Conservation (phyloP, 2,113 vertebrate species). For the Paratilapia polleni region DNA sequence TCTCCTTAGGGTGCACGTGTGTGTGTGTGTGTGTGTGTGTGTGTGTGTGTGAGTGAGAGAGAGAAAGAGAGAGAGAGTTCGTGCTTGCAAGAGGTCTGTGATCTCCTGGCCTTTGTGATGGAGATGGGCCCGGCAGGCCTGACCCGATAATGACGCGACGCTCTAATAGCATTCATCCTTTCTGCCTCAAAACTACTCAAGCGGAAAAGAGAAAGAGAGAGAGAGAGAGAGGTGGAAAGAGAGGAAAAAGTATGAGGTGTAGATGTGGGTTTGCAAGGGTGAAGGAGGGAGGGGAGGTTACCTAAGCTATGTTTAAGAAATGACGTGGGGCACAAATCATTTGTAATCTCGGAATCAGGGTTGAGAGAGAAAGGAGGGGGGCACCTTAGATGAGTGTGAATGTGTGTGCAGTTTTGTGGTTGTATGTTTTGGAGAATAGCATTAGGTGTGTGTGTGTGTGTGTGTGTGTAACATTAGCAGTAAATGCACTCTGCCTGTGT, state of each 20-base stretch:
- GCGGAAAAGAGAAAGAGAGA: conserved; percentile 70
- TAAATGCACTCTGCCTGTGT: conserved; percentile 68
- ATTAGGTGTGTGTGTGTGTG: conserved; percentile 18
- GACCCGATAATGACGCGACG: conserved; percentile 80
- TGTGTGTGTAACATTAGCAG: conserved; percentile 66
- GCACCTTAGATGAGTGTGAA: conserved; percentile 41
- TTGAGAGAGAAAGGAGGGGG: conserved; percentile 42
- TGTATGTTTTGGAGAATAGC: conserved; percentile 35
- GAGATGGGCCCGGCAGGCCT: conserved; percentile 76
- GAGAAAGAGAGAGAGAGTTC: neutral
- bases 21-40: conserved; percentile 7
- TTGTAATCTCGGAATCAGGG: conserved; percentile 75
- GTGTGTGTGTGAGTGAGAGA: conserved; percentile 20
- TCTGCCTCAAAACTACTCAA: conserved; percentile 77
- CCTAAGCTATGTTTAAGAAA: conserved; percentile 78
- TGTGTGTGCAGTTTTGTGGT: conserved; percentile 45
- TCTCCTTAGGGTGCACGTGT: conserved; percentile 70
- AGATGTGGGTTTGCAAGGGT: conserved; percentile 45
- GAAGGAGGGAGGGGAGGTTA: conserved; percentile 54
- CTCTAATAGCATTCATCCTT: conserved; percentile 82
- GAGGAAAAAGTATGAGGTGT: conserved; percentile 45
- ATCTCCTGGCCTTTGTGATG: conserved; percentile 83
- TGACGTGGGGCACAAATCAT: conserved; percentile 70
- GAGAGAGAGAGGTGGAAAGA: neutral
- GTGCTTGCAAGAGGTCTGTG: conserved; percentile 66